Evolutionary conservation across 2,888 invertebrate species (phyloP).

Genomic region (Euzophera pinguis): DNA sequence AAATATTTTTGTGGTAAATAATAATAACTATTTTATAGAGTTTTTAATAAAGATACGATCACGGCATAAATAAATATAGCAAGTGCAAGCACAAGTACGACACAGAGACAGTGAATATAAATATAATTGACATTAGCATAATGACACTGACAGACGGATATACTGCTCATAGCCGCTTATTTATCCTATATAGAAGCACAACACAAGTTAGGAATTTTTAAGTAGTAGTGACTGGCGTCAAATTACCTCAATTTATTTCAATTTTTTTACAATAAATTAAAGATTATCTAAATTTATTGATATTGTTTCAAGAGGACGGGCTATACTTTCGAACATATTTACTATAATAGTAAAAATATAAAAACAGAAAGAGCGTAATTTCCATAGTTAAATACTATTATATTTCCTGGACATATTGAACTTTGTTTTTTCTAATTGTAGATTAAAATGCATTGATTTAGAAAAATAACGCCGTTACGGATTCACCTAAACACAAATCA

Average conservation of each 20-base stretch:
- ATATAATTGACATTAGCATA: slow-evolving; percentile 69
- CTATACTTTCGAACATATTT: background rate
- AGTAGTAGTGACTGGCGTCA: slow-evolving; percentile 24
- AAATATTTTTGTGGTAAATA: background rate
- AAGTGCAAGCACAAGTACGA: slow-evolving; percentile 40
- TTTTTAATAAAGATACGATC: background rate
- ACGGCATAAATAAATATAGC: slow-evolving; percentile 9
- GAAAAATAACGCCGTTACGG: no score
- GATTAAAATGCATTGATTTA: no score
- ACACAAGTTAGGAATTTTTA: slow-evolving; percentile 55
- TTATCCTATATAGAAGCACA: slow-evolving; percentile 44
- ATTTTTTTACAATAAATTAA: no score
- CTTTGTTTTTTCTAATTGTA: no score
- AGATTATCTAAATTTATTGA: no score
- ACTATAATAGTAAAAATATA: background rate
- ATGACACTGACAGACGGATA: slow-evolving; percentile 48
- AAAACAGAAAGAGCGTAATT: no score
- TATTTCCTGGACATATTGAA: no score
- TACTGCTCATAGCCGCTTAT: slow-evolving; percentile 25
- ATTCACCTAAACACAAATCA: no score
- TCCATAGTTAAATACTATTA: background rate
- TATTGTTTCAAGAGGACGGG: no score
- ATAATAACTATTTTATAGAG: background rate
- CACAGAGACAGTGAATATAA: slow-evolving; percentile 29
- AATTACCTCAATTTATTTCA: background rate